Conservation (phyloP, 2,113 vertebrate genomes). For the Tretioscincus oriximinensis region DNA sequence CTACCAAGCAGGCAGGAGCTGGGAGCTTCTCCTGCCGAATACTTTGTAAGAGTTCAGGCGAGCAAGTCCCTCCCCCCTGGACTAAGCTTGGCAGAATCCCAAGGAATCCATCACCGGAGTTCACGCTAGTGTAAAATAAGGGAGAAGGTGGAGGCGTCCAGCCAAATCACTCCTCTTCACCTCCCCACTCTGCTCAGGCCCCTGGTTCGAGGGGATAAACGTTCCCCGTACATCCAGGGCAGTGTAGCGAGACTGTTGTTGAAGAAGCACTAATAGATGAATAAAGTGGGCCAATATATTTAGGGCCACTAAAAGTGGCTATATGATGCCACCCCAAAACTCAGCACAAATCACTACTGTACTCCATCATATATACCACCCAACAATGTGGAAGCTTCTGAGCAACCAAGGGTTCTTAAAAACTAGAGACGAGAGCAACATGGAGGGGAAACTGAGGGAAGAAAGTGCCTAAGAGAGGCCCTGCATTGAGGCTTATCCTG, state of each 20-base stretch:
- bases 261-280: neutral
- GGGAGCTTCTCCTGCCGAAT: neutral
- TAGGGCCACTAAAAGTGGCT: too few species aligned
- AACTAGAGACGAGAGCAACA: neutral
- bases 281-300: too few species aligned
- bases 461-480: too few species aligned
- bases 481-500: too few species aligned
- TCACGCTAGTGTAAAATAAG: neutral
- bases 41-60: too few species aligned
- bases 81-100: neutral
- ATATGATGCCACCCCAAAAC: neutral
- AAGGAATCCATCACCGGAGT: neutral
- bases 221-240: too few species aligned
- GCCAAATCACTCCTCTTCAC: neutral
- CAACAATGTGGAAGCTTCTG: neutral
- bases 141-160: neutral
- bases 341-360: neutral
- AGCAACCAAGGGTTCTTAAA: neutral
- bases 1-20: neutral
- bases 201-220: neutral
- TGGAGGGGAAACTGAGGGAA: neutral
- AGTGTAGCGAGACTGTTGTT: too few species aligned
- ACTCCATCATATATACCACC: too few species aligned
- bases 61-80: neutral
- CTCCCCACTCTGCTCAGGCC: neutral